Conservation (phyloP, 2,888 invertebrate genomes). For the Hydrotaea cyrtoneurina region DNA sequence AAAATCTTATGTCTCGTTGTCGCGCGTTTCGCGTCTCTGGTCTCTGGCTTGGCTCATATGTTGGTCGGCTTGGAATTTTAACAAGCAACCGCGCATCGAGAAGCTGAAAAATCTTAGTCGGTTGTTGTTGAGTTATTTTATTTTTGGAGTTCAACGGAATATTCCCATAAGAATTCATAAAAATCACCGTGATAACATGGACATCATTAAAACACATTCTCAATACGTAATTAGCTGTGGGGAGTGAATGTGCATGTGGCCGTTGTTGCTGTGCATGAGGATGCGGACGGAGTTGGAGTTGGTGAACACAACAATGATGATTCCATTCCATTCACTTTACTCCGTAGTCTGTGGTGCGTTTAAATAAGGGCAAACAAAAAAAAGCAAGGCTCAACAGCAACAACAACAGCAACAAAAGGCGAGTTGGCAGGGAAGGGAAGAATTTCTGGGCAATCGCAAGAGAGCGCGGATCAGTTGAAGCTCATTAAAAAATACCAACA, state of each 20-base stretch:
- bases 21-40: constrained; percentile 33
- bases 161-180: constrained; percentile 68
- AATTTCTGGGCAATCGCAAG: constrained; percentile 56
- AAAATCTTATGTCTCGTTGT: constrained; percentile 37
- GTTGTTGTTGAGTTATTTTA: constrained; percentile 25
- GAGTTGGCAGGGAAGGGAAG: constrained; percentile 19
- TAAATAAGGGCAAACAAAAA: constrained; percentile 63
- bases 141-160: constrained; percentile 57
- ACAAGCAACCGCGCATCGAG: constrained; percentile 53
- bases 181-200: constrained; percentile 68
- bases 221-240: constrained; percentile 67
- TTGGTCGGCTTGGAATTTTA: constrained; percentile 63
- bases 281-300: constrained; percentile 5
- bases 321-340: background rate
- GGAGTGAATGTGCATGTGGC: constrained; percentile 37
- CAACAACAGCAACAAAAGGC: background rate
- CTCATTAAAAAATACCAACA: constrained; percentile 80
- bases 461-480: constrained; percentile 69
- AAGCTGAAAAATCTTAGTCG: background rate
- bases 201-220: constrained; percentile 68
- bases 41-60: background rate
- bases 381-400: constrained; percentile 14
- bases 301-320: constrained; percentile 48
- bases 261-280: constrained; percentile 28
- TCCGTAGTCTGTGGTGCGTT: constrained; percentile 33